Evolutionary conservation across 2,888 invertebrate species (phyloP), one percentile per base, ranked within the genome.

Genomic region (Coleophora flavipennella): DNA sequence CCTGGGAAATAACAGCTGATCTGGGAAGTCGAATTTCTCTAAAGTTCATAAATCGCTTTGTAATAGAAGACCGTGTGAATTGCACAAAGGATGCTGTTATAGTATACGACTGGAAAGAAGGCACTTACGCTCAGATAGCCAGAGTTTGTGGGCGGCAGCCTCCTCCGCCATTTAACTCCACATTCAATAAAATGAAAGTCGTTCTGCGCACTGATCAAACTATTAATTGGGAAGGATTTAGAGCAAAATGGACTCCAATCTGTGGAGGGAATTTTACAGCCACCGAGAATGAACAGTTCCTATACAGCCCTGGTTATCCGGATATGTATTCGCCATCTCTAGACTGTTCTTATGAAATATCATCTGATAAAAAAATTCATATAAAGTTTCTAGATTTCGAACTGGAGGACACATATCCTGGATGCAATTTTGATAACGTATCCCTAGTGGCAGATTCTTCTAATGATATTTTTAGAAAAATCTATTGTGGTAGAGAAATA

Each of bases 291-390:
- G 65, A 79, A 43, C 85, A 87, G 55, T 67, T 71, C 31, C 67
- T 96, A n/a, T 78, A 80, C 20, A 92, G 92, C 57, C 96, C 96
- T 0, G 89, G 90, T 34, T 95, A 90, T 76, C 94, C 95, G 2
- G 46, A 50, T 1, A 49, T 56, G 20, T 96, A 96, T 63, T 77
- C 75, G 6, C 58, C 74, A 10, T 77, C 80, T 49, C 59, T 89
- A 9, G 55, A 77, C 36, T 96, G 95, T 60, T 78, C 85, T 36
- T 95, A 93, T 55, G 86, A 86, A 29, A 87, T 95, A 40, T 38
- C 57, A 2, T 74, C 84, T 1, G 54, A 62, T 3, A 59, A 78
- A 10, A 73, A 80, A 38, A 67, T 87, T 29, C 59, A 81, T 8
- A 56, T 92, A 1, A 76, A 86, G 41, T 90, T 93, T 57, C 63